A percentile compares a stretch with the other conserved stretches of the same genome.
Evolutionary conservation across 2,113 vertebrate species (phyloP).

Genomic region (Ellobius talpinus): DNA sequence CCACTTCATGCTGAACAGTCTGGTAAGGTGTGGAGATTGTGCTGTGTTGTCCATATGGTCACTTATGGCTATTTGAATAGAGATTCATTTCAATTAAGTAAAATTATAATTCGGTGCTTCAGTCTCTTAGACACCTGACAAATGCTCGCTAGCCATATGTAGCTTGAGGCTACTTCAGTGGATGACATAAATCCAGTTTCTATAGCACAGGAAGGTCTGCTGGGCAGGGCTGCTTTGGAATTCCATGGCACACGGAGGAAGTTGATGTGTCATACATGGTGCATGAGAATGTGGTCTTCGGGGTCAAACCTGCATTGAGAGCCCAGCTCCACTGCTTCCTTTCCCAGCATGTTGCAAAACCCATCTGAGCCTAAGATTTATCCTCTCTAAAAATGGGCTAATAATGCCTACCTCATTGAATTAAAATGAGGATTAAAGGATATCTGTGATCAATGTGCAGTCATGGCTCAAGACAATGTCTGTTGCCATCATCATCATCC

Average conservation of each 20-base stretch:
- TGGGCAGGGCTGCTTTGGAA: neutral
- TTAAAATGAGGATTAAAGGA: neutral
- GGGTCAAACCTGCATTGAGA: neutral
- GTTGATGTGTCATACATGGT: neutral
- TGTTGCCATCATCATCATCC: neutral
- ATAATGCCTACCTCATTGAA: neutral
- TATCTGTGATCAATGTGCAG: neutral
- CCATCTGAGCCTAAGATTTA: neutral
- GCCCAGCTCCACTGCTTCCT: neutral
- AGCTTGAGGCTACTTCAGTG: neutral
- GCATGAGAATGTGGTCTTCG: neutral
- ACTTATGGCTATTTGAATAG: neutral
- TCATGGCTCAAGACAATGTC: neutral
- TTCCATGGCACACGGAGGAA: neutral
- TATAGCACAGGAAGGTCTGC: neutral
- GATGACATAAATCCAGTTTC: neutral
- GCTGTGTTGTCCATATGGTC: neutral
- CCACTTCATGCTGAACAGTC: neutral
- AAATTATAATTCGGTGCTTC: neutral
- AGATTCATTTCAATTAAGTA: constrained; percentile 15
- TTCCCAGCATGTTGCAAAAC: neutral
- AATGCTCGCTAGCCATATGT: neutral
- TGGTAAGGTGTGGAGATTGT: neutral
- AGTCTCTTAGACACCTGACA: neutral
- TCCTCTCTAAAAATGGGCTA: constrained; percentile 32